These are phyloP conservation scores for Romanogobio albipinnatus DNA, from an alignment of 2,113 vertebrate species.

Conservation along the genomic window DNA sequence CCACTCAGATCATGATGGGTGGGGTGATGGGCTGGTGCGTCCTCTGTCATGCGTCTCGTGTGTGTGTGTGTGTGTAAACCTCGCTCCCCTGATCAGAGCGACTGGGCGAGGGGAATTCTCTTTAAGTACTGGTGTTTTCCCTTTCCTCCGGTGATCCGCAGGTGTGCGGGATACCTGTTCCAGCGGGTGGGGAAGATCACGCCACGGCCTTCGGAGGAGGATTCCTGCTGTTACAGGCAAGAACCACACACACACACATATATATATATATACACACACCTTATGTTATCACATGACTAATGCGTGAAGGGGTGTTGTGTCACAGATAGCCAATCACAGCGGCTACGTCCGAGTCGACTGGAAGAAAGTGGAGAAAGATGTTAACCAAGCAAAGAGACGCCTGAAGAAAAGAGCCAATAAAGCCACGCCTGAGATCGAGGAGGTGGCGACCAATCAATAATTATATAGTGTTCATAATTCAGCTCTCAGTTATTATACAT, in stretches of 20 bases:
- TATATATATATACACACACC: no score
- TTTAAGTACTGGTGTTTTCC: no score
- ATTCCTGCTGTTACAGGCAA: conserved; percentile 92
- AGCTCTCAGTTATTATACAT: no score
- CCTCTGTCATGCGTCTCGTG: no score
- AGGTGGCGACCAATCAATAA: no score
- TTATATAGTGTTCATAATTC: no score
- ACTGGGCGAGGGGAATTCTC: no score
- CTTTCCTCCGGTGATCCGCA: no score
- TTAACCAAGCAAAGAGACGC: conserved; percentile 94
- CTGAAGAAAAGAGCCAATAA: conserved; percentile 89
- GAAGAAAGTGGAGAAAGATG: conserved; percentile 98
- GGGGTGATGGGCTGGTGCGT: conserved; percentile 85
- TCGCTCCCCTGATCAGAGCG: no score
- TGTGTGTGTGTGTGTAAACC: no score
- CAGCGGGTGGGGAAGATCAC: conserved; percentile 94
- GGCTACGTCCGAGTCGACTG: conserved; percentile 96
- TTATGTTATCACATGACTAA: not conserved
- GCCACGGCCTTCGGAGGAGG: conserved; percentile 93
- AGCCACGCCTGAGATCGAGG: conserved; percentile 90
- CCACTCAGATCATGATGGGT: conserved; percentile 92
- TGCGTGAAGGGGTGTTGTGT: not conserved
- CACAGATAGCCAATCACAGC: conserved; percentile 92
- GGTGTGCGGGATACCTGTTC: conserved; percentile 96
- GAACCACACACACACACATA: no score